A percentile compares a stretch with the other conserved stretches of the same genome.
phyloP scores from a whole-genome alignment of 2,113 vertebrate species.

The Oenanthe oenanthe region DNA sequence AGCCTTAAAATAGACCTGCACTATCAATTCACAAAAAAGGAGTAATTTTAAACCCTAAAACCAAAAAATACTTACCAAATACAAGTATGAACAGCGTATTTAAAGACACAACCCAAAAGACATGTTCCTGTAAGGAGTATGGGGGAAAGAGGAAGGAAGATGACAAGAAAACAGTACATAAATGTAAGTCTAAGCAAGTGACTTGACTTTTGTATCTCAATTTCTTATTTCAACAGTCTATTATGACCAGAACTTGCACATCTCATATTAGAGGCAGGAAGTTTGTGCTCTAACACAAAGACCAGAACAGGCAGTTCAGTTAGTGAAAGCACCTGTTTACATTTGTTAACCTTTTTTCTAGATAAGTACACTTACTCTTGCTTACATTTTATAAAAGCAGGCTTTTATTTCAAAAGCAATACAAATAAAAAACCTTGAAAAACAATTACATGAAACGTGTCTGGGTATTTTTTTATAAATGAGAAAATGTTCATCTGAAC shows the following conservation, averaged over 20 bases:
- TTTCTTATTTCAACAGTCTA: not conserved
- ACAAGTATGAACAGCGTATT: slow-evolving; percentile 97
- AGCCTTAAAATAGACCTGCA: not conserved
- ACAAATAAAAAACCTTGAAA: not conserved
- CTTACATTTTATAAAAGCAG: not conserved
- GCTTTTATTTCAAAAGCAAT: not conserved
- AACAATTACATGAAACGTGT: not conserved
- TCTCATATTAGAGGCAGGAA: not conserved
- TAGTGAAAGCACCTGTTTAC: not conserved
- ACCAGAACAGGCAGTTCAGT: not conserved
- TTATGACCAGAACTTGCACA: not conserved
- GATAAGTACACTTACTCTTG: not conserved
- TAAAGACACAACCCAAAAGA: slow-evolving; percentile 98
- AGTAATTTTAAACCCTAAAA: not conserved
- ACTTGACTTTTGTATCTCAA: not conserved
- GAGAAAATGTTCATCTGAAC: not conserved
- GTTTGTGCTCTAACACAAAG: not conserved
- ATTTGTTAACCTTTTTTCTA: not conserved
- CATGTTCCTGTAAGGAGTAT: slow-evolving; percentile 83
- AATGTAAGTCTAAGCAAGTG: not conserved
- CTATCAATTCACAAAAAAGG: not conserved
- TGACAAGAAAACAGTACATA: not conserved
- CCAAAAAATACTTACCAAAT: slow-evolving; percentile 84
- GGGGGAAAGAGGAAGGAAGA: not conserved
- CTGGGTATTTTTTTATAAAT: not conserved